phyloP scores from a whole-genome alignment of 2,888 invertebrate species.

The Hypena proboscidalis region DNA sequence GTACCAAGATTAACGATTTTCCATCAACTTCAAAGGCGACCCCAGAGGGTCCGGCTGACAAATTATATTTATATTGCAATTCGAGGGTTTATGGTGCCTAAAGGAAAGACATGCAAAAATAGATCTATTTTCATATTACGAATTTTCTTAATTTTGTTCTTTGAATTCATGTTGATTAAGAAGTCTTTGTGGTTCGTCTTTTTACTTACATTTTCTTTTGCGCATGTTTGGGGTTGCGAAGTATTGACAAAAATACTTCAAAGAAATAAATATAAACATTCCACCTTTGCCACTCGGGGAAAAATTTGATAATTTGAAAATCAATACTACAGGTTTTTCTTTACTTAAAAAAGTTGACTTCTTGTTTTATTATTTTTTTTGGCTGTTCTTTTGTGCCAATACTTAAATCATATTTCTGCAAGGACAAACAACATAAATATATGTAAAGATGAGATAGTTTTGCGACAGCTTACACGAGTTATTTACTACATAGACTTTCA shows the following conservation, averaged over 20 bases:
- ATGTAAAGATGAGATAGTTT: neutral
- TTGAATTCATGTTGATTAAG: conserved; percentile 5
- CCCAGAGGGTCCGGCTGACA: conserved; percentile 17
- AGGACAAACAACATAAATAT: neutral
- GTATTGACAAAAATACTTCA: conserved; percentile 5
- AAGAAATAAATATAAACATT: neutral
- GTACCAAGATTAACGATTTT: conserved; percentile 43
- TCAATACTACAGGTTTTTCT: too few species aligned
- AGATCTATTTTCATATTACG: conserved; percentile 16
- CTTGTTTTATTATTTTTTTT: too few species aligned
- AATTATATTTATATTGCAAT: conserved; percentile 41
- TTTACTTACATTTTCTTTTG: conserved; percentile 3
- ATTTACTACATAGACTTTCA: conserved; percentile 6
- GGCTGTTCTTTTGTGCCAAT: too few species aligned
- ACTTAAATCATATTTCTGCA: too few species aligned
- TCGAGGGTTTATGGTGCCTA: conserved; percentile 16
- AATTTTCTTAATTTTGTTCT: conserved; percentile 24
- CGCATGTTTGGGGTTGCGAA: conserved; percentile 2
- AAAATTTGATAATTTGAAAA: neutral
- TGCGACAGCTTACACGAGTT: conserved; percentile 2
- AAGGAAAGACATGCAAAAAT: conserved; percentile 16
- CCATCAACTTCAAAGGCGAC: conserved; percentile 31
- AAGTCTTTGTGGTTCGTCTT: conserved; percentile 6
- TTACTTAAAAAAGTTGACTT: too few species aligned
- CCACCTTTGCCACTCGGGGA: neutral